These are phyloP conservation scores for Drosophila stalkeri DNA, from an alignment of 2,888 invertebrate species.

Conservation along the genomic window DNA sequence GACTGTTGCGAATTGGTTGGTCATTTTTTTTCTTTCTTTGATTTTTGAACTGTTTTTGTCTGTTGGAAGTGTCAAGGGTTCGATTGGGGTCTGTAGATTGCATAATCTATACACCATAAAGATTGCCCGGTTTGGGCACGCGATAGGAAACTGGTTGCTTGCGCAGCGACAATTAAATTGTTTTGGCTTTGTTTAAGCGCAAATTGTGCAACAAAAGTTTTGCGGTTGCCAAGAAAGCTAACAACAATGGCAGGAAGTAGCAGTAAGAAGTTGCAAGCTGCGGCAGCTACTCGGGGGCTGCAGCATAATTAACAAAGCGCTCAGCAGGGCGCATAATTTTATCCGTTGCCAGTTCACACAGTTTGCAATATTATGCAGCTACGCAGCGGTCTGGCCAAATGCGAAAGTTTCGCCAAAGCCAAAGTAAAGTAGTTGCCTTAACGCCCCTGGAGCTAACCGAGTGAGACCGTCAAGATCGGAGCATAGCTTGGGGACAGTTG, in stretches of 20 bases:
- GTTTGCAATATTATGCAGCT: constrained; percentile 49
- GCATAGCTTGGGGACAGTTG: constrained; percentile 23
- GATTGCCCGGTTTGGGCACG: constrained; percentile 18
- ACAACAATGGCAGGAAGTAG: constrained; percentile 49
- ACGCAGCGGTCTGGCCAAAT: constrained; percentile 49
- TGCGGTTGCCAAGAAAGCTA: constrained; percentile 61
- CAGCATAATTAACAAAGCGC: constrained; percentile 75
- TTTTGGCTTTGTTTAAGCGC: constrained; percentile 75
- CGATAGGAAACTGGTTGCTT: constrained; percentile 33
- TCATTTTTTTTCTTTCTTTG: neutral
- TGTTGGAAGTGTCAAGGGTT: constrained; percentile 34
- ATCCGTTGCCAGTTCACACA: constrained; percentile 58
- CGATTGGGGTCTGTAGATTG: constrained; percentile 34
- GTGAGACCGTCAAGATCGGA: constrained; percentile 47
- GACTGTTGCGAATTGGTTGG: constrained; percentile 8
- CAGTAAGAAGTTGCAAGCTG: constrained; percentile 22
- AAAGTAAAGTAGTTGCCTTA: constrained; percentile 73
- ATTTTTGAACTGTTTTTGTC: neutral
- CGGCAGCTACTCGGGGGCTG: constrained; percentile 29
- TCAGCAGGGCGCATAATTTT: constrained; percentile 76
- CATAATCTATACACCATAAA: constrained; percentile 31
- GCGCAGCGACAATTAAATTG: constrained; percentile 74
- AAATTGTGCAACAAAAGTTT: constrained; percentile 78
- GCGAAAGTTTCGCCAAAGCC: constrained; percentile 69
- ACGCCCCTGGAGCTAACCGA: constrained; percentile 63